phyloP scores from a whole-genome alignment of 2,797 vertebrate genomes.

The Tympanoctomys barrerae region DNA sequence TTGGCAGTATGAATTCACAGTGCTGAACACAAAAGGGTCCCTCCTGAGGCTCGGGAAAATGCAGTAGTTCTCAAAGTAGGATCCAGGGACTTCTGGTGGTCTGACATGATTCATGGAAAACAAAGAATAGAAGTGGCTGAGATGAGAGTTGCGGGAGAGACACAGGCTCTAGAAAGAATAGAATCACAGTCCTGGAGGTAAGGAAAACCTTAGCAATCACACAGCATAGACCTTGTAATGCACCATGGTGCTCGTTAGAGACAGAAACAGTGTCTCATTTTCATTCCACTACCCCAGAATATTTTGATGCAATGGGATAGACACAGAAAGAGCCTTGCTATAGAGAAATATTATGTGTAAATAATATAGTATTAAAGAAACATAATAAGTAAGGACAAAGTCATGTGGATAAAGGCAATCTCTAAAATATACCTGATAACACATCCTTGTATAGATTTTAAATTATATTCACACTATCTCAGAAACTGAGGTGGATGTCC shows the following conservation, averaged over 20 bases:
- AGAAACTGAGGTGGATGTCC: background rate
- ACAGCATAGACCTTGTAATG: background rate
- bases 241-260: background rate
- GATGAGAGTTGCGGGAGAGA: background rate
- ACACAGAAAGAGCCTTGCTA: background rate
- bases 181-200: background rate
- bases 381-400: background rate
- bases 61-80: constrained; percentile 58
- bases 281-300: background rate
- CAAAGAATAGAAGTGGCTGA: constrained; percentile 48
- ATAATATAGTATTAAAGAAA: background rate
- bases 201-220: background rate
- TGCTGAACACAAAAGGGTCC: constrained; percentile 51
- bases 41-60: constrained; percentile 47
- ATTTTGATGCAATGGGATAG: background rate
- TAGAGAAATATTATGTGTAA: background rate
- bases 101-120: constrained; percentile 61
- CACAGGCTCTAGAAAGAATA: background rate
- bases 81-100: constrained; percentile 17
- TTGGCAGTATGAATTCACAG: constrained; percentile 75
- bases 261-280: background rate
- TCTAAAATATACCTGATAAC: background rate
- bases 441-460: background rate
- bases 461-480: background rate
- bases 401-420: background rate